Evolutionary conservation across 2,797 vertebrate species (phyloP), one percentile per base, ranked within the genome.

Genomic region (Squalus acanthias): DNA sequence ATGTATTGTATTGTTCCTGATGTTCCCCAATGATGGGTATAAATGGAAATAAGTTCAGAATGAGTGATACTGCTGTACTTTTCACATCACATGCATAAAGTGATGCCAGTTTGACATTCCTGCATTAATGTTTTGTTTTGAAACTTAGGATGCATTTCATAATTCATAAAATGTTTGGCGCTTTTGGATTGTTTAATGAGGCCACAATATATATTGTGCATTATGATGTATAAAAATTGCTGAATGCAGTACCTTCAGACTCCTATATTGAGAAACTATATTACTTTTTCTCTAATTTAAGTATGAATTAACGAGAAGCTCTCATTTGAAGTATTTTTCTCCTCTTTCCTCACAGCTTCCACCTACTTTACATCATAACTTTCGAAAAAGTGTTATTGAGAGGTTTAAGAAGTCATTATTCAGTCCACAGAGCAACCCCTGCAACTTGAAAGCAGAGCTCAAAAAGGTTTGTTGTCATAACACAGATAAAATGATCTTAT

Each of bases 371-470:
- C 98, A 98, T 79, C 98, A 98, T 97, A 97, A 97, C 97, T 96
- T 98, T 97, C 98, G 98, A 97, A 98, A 98, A 76, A 98, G 98
- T 95, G 96, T 98, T 2, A 96, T 99, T 63, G 98, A 99, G 96
- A 98, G 98, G 97, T 99, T 99, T 97, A 99, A 99, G 97, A 99
- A 99, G 97, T 98, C 98, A n/a, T 98, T 99, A 50, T 99, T 99
- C 97, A 98, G 98, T 96, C 96, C 97, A 9, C 98, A 98, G 96
- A 99, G 98, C 79, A 98, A 98, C 96, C 98, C 98, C 0, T 98
- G 97, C 97, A 97, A 98, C 96, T 97, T 99, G 96, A 99, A 99
- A 97, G 97, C 97, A 97, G 98, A 99, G 98, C 98, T 99, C 96
- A 98, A 98, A 97, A 99, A 99, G 98, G 98, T 99, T 12, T 29